Evolutionary conservation across 2,888 invertebrate genomes (phyloP).

Genomic region (Rutpela maculata): DNA sequence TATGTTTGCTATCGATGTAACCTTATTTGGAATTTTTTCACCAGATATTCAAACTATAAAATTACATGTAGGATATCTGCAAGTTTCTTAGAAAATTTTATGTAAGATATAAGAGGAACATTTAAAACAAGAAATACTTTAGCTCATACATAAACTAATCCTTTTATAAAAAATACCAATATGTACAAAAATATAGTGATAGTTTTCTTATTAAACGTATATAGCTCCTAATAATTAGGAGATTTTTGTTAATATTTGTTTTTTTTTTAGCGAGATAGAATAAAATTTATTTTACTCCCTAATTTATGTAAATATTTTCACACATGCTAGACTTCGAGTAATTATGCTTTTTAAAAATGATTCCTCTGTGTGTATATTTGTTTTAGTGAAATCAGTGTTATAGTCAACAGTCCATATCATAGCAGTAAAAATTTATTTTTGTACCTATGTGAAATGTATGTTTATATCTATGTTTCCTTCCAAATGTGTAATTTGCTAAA

Average conservation of each 20-base stretch:
- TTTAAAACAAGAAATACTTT: neutral
- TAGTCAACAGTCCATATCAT: constrained; percentile 18
- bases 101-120: neutral
- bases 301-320: constrained; percentile 5
- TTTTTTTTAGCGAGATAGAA: neutral
- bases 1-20: constrained; percentile 21
- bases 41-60: neutral
- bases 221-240: constrained; percentile 19
- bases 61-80: neutral
- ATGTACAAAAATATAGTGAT: constrained; percentile 27
- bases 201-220: constrained; percentile 24
- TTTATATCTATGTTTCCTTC: constrained; percentile 2
- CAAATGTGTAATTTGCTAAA: constrained; percentile 3
- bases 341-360: neutral
- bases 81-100: neutral
- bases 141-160: neutral
- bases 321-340: neutral
- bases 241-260: constrained; percentile 1
- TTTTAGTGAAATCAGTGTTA: constrained; percentile 12
- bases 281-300: neutral
- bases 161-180: neutral
- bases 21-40: constrained; percentile 6
- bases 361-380: neutral
- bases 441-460: constrained; percentile 14
- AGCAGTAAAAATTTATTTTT: constrained; percentile 26